Conservation (phyloP, 2,888 invertebrate genomes). For the Subacronicta megacephala region DNA sequence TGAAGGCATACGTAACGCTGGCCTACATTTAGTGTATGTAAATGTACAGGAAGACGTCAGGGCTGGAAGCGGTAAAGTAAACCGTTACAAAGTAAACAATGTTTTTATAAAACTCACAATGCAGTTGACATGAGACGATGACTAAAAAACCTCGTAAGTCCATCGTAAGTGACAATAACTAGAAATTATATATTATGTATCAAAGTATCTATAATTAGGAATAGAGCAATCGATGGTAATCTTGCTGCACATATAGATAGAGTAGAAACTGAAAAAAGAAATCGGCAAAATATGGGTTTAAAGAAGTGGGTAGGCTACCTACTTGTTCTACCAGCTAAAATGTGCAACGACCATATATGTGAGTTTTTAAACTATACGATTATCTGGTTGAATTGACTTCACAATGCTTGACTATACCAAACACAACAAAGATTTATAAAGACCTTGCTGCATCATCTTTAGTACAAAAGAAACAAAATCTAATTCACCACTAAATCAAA, state of each 20-base stretch:
- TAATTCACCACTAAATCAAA: slow-evolving; percentile 15
- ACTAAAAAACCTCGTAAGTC: slow-evolving; percentile 5
- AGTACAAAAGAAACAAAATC: slow-evolving; percentile 19
- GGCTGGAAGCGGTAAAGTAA: slow-evolving; percentile 59
- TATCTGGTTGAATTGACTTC: not conserved
- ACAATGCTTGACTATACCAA: not conserved
- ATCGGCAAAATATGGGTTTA: too few species aligned
- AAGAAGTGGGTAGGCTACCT: too few species aligned
- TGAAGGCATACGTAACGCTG: slow-evolving; percentile 60
- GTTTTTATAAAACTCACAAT: slow-evolving; percentile 47
- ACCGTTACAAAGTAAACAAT: slow-evolving; percentile 57
- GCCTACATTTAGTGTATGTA: slow-evolving; percentile 72
- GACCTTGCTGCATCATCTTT: slow-evolving; percentile 14
- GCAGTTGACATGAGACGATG: slow-evolving; percentile 26
- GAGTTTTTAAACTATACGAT: too few species aligned
- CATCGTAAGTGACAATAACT: too few species aligned
- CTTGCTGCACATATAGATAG: too few species aligned
- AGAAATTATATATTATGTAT: not conserved
- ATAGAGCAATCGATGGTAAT: too few species aligned
- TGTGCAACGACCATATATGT: too few species aligned
- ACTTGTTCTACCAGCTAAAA: too few species aligned
- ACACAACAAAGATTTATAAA: slow-evolving; percentile 13
- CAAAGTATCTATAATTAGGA: not conserved
- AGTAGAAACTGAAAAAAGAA: too few species aligned
- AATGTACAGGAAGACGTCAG: slow-evolving; percentile 70